A percentile compares a stretch with the other conserved stretches of the same genome.
Conservation (phyloP, 2,888 invertebrate species). For the Platypus cylindrus region DNA sequence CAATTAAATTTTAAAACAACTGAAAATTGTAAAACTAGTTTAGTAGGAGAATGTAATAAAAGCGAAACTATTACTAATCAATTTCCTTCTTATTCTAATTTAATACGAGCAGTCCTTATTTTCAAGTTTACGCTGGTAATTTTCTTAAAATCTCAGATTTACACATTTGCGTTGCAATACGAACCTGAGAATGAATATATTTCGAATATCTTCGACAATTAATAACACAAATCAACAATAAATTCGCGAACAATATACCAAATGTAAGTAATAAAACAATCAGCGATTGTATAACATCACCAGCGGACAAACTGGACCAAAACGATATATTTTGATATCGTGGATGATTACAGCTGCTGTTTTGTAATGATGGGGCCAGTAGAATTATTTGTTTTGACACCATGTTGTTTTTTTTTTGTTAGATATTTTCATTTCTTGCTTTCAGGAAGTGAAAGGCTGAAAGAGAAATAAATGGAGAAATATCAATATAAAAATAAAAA, state of each 20-base stretch:
- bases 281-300: conserved; percentile 63
- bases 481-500: too few relatives aligned
- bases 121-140: conserved; percentile 3
- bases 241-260: conserved; percentile 68
- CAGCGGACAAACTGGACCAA: conserved; percentile 49
- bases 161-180: conserved; percentile 7
- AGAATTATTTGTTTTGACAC: conserved; percentile 43
- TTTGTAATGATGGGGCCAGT: conserved; percentile 66
- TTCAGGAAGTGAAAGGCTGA: conserved; percentile 4
- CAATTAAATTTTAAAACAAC: too few relatives aligned
- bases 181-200: conserved; percentile 79
- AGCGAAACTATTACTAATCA: too few relatives aligned
- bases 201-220: conserved; percentile 74
- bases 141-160: neutral
- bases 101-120: conserved; percentile 1
- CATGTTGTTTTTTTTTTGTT: too few relatives aligned
- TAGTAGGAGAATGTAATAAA: too few relatives aligned
- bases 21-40: too few relatives aligned
- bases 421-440: conserved; percentile 5
- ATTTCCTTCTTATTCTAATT: too few relatives aligned
- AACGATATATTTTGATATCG: conserved; percentile 49
- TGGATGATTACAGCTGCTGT: conserved; percentile 71
- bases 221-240: conserved; percentile 68
- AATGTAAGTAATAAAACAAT: conserved; percentile 64
- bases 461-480: conserved; percentile 4